A percentile compares a stretch with the other conserved stretches of the same genome.
Conservation (phyloP, 2,888 invertebrate species). For the Fragum sueziense region DNA sequence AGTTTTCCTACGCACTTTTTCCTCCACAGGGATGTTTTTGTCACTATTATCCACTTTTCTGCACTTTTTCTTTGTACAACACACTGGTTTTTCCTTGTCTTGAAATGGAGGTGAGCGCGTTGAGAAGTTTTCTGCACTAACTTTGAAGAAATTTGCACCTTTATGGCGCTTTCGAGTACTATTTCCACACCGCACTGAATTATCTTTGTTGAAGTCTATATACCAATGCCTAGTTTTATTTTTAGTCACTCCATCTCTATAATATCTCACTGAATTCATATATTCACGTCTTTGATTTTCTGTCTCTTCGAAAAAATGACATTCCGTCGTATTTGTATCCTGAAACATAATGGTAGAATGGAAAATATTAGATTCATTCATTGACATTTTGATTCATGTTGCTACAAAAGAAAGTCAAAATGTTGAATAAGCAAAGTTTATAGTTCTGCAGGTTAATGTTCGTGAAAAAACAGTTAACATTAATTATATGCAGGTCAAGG, state of each 20-base stretch:
- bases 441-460: no score
- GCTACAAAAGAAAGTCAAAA: no score
- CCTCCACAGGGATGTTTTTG: slow-evolving; percentile 13
- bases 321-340: slow-evolving; percentile 24
- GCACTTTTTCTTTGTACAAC: slow-evolving; percentile 37
- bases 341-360: slow-evolving; percentile 6
- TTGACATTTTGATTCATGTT: background rate
- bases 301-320: slow-evolving; percentile 47
- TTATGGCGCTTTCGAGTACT: slow-evolving; percentile 48
- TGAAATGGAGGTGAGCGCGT: slow-evolving; percentile 33
- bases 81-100: slow-evolving; percentile 21
- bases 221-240: slow-evolving; percentile 48
- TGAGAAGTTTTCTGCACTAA: background rate
- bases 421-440: no score
- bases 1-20: slow-evolving; percentile 26
- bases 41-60: slow-evolving; percentile 24
- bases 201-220: slow-evolving; percentile 60
- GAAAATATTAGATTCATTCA: background rate
- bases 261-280: slow-evolving; percentile 12
- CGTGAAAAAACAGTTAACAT: no score
- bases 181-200: slow-evolving; percentile 58
- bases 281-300: slow-evolving; percentile 7
- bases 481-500: no score
- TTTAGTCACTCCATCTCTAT: slow-evolving; percentile 11
- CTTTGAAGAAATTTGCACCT: slow-evolving; percentile 52